Percentiles rank a stretch among this genome's conserved stretches.
phyloP scores from a whole-genome alignment of 2,797 vertebrate species.

The Myotis findleyi region DNA sequence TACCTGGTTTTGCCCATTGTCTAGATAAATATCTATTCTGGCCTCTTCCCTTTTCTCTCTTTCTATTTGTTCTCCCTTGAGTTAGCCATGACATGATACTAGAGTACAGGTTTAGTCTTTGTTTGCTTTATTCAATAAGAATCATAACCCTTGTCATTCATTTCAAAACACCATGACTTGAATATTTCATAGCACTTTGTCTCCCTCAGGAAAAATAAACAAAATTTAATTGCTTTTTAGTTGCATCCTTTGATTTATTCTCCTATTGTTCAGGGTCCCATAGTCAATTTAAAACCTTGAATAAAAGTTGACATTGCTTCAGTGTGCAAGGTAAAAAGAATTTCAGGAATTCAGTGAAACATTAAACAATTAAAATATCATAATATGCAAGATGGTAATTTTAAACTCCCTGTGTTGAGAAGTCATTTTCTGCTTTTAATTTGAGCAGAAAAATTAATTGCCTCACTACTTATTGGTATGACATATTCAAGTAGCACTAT shows the following conservation, averaged over 20 bases:
- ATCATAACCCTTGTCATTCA: not conserved
- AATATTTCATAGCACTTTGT: constrained; percentile 4
- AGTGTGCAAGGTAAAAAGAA: constrained; percentile 39
- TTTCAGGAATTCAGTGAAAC: not conserved
- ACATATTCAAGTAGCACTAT: not conserved
- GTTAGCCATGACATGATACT: not conserved
- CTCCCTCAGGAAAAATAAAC: not conserved
- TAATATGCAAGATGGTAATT: not conserved
- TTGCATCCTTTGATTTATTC: constrained; percentile 22
- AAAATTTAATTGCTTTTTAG: constrained; percentile 30
- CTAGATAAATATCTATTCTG: not conserved
- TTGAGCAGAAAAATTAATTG: not conserved
- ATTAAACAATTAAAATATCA: constrained; percentile 25
- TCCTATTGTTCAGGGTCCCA: not conserved
- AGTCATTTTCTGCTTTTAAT: constrained; percentile 40
- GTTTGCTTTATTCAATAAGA: not conserved
- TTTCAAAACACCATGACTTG: not conserved
- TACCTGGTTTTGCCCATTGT: not conserved
- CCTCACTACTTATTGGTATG: not conserved
- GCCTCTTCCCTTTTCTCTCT: not conserved
- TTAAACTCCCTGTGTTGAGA: constrained; percentile 38
- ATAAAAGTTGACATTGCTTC: constrained; percentile 39
- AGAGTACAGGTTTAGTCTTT: not conserved
- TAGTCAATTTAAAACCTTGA: not conserved
- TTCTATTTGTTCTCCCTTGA: not conserved